These are phyloP conservation scores for Agrochola circellaris DNA, from an alignment of 2,888 invertebrate species.

Conservation along the genomic window DNA sequence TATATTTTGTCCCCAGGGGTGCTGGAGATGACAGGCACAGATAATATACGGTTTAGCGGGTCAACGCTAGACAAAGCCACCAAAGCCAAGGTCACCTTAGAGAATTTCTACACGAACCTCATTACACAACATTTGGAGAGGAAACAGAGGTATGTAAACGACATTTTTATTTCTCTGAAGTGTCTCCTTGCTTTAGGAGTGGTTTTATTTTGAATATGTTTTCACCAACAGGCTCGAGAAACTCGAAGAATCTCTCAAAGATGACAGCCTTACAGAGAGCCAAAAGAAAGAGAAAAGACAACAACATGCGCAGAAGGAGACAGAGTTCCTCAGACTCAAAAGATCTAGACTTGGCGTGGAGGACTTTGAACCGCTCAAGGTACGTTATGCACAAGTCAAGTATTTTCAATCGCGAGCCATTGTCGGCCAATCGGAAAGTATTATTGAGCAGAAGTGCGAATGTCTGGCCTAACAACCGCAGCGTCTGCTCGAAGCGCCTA, in stretches of 20 bases:
- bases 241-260: constrained; percentile 98
- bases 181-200: not conserved
- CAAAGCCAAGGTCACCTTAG: constrained; percentile 99
- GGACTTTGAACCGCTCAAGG: constrained; percentile 99
- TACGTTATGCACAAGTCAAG: constrained; percentile 76
- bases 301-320: constrained; percentile 99
- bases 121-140: constrained; percentile 99
- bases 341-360: constrained; percentile 98
- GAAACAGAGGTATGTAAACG: constrained; percentile 94
- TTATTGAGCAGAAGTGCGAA: constrained; percentile 38
- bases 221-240: constrained; percentile 93
- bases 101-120: constrained; percentile 99
- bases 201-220: not conserved
- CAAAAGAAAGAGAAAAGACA: constrained; percentile 98
- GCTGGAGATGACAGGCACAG: constrained; percentile 96
- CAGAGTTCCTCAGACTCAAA: constrained; percentile 99
- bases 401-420: constrained; percentile 15
- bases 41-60: constrained; percentile 98
- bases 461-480: constrained; percentile 16
- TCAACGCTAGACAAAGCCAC: constrained; percentile 99
- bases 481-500: constrained; percentile 7
- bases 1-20: constrained; percentile 90
- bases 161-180: not conserved
- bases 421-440: constrained; percentile 6
- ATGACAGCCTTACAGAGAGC: constrained; percentile 98